These are phyloP conservation scores for Labrus mixtus DNA, from an alignment of 2,113 vertebrate genomes.

Conservation along the genomic window DNA sequence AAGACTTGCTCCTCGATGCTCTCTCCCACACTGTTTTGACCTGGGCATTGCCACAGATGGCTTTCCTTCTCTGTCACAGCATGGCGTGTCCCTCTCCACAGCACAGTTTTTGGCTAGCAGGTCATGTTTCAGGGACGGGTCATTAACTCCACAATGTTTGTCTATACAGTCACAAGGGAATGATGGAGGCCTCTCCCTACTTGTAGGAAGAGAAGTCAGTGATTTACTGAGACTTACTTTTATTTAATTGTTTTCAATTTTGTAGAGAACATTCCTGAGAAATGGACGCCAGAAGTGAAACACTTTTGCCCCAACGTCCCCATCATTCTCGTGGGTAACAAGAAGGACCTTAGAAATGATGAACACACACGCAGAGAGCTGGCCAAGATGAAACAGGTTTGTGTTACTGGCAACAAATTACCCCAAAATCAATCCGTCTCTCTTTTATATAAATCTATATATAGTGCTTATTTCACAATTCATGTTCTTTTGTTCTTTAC, in stretches of 20 bases:
- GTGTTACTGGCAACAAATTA: not conserved
- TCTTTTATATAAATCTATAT: not conserved
- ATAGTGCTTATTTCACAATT: not conserved
- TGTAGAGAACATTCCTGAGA: constrained; percentile 97
- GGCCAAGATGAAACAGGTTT: constrained; percentile 97
- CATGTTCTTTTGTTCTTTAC: not conserved
- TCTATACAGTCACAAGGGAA: constrained; percentile 31
- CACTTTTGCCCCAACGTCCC: constrained; percentile 98
- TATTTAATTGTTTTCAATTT: not conserved
- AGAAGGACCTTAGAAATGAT: constrained; percentile 96
- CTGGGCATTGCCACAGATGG: constrained; percentile 4
- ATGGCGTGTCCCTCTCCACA: constrained; percentile 32
- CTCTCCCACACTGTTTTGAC: constrained; percentile 19
- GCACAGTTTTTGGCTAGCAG: constrained; percentile 6
- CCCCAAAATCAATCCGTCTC: not conserved
- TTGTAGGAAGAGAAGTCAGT: constrained; percentile 16
- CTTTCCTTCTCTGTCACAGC: not conserved
- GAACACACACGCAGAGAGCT: constrained; percentile 95
- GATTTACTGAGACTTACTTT: constrained; percentile 3
- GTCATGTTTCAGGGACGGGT: constrained; percentile 24
- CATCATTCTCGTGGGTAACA: constrained; percentile 98
- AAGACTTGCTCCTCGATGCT: not conserved
- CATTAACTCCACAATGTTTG: constrained; percentile 26
- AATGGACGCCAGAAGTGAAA: constrained; percentile 98
- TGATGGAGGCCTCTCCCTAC: not conserved